Base-by-base conservation (phyloP, 1,140 invertebrate species). In the Trichonephila inaurata region DNA sequence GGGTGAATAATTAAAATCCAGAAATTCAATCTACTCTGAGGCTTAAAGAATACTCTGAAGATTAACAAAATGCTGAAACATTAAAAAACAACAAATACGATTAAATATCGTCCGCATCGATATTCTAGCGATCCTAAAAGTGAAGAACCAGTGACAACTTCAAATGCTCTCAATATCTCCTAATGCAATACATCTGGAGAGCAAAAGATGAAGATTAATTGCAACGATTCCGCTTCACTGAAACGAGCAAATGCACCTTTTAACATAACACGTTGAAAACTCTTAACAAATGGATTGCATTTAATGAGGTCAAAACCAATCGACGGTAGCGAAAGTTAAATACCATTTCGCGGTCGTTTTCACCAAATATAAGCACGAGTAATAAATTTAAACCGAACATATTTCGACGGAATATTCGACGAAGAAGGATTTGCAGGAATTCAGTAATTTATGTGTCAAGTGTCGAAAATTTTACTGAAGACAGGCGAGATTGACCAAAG, bases 271-370 rank as follows among this genome's bases (percentile, higher is more conserved):
- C 10, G 51, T 7, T 1, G 66, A n/a, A n/a, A 28, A 66, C 64
- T 69, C 66, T 69, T 51, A 51, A 83, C 44, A 58, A 83, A 83
- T 83, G 82, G 82, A 24, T 3, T 19, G 6, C 18, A 44, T 51
- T 83, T 83, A 58, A 83, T 28, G 19, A 28, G 82, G 82, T 51
- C 82, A 24, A 51, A 24, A 83, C 8, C 51, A 83, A 83, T 58
- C 40, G 44, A 77, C 40, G 82, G n/a, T 21, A 77, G 28, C 72
- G 28, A 33, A 28, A 77, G 40, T 83, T 60, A 83, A 83, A 83
- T 58, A 58, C 44, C 51, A 5, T 60, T 83, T 60, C 12, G 82
- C 82, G 82, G 44, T 77, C 72, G 28, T 77, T 77, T 72, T 8
- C 28, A 24, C 16, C 0, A 12, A 18, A 77, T 24, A 28, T 69